Evolutionary conservation across 2,113 vertebrate genomes (phyloP).

Genomic region (Collichthys lucidus): DNA sequence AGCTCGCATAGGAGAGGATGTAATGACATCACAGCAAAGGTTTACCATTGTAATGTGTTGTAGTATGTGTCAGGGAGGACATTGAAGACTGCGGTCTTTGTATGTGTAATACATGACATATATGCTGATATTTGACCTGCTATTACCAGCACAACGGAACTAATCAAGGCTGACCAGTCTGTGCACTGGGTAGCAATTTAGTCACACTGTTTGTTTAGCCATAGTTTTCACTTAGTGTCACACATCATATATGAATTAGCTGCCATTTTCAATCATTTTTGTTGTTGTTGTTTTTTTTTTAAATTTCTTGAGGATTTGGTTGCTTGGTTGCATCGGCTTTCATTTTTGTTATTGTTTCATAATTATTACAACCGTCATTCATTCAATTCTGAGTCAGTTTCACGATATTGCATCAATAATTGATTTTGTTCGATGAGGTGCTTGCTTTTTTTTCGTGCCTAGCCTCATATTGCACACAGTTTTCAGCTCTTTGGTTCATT

Average conservation of each 20-base stretch:
- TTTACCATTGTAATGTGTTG: constrained; percentile 32
- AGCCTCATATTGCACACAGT: constrained; percentile 51
- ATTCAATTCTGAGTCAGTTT: constrained; percentile 73
- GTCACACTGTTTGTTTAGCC: constrained; percentile 21
- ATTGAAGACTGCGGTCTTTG: neutral
- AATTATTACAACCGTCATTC: constrained; percentile 72
- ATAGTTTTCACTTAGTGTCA: constrained; percentile 48
- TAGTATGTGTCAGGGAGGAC: constrained; percentile 20
- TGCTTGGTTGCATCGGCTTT: constrained; percentile 63
- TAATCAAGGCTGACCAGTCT: constrained; percentile 37
- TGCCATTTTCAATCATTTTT: constrained; percentile 10
- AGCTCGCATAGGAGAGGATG: constrained; percentile 27
- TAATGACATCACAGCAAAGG: constrained; percentile 42
- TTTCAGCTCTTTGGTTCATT: constrained; percentile 56
- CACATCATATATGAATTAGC: constrained; percentile 33
- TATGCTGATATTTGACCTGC: constrained; percentile 48
- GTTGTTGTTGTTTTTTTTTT: neutral
- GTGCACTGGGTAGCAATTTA: constrained; percentile 32
- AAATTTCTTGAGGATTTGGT: constrained; percentile 37
- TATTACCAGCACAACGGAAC: constrained; percentile 38
- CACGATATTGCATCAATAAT: constrained; percentile 78
- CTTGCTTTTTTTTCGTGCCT: constrained; percentile 70
- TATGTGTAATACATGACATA: constrained; percentile 17
- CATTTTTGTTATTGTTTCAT: constrained; percentile 68
- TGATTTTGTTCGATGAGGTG: constrained; percentile 68